phyloP scores from a whole-genome alignment of 2,888 invertebrate genomes.

The Phlogophora meticulosa region DNA sequence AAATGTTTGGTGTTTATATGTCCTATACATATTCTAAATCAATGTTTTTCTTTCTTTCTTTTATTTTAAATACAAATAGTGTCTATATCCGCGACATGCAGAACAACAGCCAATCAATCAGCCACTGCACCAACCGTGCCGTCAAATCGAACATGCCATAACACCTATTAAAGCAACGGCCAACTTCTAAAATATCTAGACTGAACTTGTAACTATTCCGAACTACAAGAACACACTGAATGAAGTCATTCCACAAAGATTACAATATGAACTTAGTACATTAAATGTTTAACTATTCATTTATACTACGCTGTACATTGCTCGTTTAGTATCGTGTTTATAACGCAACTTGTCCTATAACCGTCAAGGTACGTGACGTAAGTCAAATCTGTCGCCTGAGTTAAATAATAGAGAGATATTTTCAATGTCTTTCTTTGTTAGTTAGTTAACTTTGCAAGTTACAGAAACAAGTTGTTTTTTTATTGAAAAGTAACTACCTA shows the following conservation, averaged over 20 bases:
- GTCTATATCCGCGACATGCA: too few species aligned
- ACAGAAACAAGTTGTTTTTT: too few species aligned
- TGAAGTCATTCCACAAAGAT: conserved; percentile 61
- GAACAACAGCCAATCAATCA: too few species aligned
- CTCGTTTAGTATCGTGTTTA: conserved; percentile 70
- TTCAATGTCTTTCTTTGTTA: background rate
- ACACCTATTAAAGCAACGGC: too few species aligned
- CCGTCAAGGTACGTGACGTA: conserved; percentile 40
- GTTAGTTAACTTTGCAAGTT: too few species aligned
- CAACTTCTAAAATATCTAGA: conserved; percentile 30
- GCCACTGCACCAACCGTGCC: too few species aligned
- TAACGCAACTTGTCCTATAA: conserved; percentile 70
- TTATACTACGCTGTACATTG: conserved; percentile 63
- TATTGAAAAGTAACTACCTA: too few species aligned
- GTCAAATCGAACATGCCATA: too few species aligned
- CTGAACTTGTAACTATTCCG: conserved; percentile 21
- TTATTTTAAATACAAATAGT: too few species aligned
- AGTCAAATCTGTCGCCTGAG: conserved; percentile 29
- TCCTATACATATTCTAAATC: too few species aligned
- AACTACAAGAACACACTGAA: conserved; percentile 32
- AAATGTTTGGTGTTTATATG: too few species aligned
- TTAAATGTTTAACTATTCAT: conserved; percentile 74
- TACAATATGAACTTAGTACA: conserved; percentile 74
- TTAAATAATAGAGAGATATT: conserved; percentile 2
- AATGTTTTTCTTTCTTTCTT: too few species aligned